phyloP scores from a whole-genome alignment of 2,113 vertebrate genomes.

The Tricholaema leucomelas region DNA sequence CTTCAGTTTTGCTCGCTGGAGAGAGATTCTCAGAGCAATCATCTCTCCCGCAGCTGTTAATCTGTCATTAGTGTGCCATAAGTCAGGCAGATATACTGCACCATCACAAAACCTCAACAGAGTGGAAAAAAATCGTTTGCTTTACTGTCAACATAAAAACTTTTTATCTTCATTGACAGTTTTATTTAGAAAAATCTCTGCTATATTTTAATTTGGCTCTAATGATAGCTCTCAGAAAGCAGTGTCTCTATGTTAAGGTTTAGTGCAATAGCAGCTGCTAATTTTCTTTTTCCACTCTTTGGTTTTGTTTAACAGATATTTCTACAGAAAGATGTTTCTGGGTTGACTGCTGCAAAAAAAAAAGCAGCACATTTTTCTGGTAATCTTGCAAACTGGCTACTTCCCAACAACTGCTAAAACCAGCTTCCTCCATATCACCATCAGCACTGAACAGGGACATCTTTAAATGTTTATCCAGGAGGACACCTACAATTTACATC shows the following conservation, averaged over 20 bases:
- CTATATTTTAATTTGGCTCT: constrained; percentile 73
- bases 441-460: neutral
- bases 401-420: constrained; percentile 29
- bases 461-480: neutral
- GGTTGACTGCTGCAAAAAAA: neutral
- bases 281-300: constrained; percentile 28
- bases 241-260: constrained; percentile 53
- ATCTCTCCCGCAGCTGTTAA: constrained; percentile 41
- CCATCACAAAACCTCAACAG: constrained; percentile 63
- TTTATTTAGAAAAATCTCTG: constrained; percentile 74
- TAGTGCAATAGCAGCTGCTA: constrained; percentile 46
- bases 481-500: neutral
- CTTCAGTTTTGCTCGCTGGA: neutral
- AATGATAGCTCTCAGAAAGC: constrained; percentile 64
- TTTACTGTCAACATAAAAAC: constrained; percentile 72
- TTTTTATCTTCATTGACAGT: constrained; percentile 71
- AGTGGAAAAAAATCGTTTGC: constrained; percentile 70
- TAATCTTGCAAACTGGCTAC: neutral
- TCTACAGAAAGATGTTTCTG: constrained; percentile 26
- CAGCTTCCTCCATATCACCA: neutral
- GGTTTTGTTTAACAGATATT: constrained; percentile 52
- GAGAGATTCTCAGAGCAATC: constrained; percentile 32
- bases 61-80: constrained; percentile 59
- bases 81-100: constrained; percentile 65
- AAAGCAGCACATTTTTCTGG: neutral